Evolutionary conservation across 2,888 invertebrate species (phyloP).

Genomic region (Ichneumoninae sp.): DNA sequence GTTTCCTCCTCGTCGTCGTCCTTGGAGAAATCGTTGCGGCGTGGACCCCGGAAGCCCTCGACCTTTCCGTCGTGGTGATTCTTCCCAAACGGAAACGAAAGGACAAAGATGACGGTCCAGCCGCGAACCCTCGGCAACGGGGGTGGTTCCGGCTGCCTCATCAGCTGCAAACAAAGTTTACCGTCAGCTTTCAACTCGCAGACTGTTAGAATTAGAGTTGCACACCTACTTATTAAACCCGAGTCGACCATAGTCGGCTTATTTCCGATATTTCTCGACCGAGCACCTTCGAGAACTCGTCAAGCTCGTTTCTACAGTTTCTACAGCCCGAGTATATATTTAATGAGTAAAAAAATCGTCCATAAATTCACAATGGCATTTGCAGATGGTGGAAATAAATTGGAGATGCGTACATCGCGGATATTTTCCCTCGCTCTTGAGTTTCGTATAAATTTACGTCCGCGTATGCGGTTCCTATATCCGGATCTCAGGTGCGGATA

Average conservation of each 20-base stretch:
- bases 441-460: neutral
- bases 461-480: conserved; percentile 7
- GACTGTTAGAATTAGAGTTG: neutral
- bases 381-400: conserved; percentile 37
- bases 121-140: neutral
- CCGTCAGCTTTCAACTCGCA: neutral
- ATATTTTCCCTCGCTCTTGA: conserved; percentile 24
- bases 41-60: conserved; percentile 68
- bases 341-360: conserved; percentile 11
- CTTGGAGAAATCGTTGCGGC: conserved; percentile 73
- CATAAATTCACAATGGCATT: conserved; percentile 59
- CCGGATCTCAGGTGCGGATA: conserved; percentile 30
- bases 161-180: conserved; percentile 9
- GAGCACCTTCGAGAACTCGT: conserved; percentile 41
- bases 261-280: conserved; percentile 34
- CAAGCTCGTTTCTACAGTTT: conserved; percentile 13
- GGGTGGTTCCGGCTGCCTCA: conserved; percentile 43
- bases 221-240: conserved; percentile 22
- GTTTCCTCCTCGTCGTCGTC: conserved; percentile 61
- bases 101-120: conserved; percentile 44
- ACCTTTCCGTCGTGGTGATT: conserved; percentile 73
- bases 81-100: conserved; percentile 47
- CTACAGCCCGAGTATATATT: conserved; percentile 9
- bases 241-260: neutral
- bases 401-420: conserved; percentile 43